Evolutionary conservation across 2,113 vertebrate species (phyloP), one percentile per base, ranked within the genome.

Genomic region (Epinephelus fuscoguttatus): DNA sequence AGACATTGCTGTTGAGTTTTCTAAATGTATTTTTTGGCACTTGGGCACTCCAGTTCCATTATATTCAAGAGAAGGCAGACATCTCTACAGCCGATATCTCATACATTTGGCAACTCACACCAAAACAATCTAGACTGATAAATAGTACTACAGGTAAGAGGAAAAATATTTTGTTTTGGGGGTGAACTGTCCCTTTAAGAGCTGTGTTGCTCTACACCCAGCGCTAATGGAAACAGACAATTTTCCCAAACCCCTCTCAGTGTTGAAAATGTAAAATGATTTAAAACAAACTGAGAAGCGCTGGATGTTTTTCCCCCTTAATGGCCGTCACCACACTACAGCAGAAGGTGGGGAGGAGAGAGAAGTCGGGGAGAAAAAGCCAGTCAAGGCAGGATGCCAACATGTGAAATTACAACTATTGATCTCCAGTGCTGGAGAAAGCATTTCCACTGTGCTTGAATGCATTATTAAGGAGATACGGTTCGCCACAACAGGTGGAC

Each of bases 401-500:
- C 70, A 80, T 80, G 78, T 87, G 81, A 92, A 89, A 90, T 90
- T 89, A 88, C 82, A 84, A 72, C 75, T 89, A 94, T 94, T 89
- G 92, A 94, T 92, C 88, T 25, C 11, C 55, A 15, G 49, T 37
- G 69, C 87, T 83, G 79, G 55, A 71, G 81, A 91, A 89, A 77
- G 85, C 82, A 78, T 91, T 89, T 88, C 78, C 86, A 71, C 82
- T 61, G 47, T 55, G 86, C 78, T 71, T 68, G 84, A 61, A 86
- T 95, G 84, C 76, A 92, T 94, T 93, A 93, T 93, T 92, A 71
- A 94, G 71, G 70, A 78, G 67, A 80, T 49, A 23, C 57, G 63
- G 70, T 78, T 85, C 45, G 1, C n/a, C 84, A 84, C 82, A 92
- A 92, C 91, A 94, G 90, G 88, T 91, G 91, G 87, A 75, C 21